Conservation (phyloP, 2,113 vertebrate genomes). For the Bos javanicus region DNA sequence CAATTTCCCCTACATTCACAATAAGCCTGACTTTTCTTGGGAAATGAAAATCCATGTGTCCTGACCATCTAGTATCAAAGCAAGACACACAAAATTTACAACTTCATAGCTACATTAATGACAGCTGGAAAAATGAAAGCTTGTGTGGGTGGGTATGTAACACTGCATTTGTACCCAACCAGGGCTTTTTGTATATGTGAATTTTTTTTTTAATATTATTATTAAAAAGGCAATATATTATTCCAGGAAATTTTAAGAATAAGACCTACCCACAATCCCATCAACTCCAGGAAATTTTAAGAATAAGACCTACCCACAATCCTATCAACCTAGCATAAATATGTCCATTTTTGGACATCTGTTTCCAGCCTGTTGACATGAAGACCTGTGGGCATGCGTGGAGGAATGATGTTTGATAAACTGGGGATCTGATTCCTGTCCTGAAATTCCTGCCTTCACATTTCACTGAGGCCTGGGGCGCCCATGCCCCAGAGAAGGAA, state of each 20-base stretch:
- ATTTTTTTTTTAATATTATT: neutral
- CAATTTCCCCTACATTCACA: neutral
- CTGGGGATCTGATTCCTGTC: neutral
- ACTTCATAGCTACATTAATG: neutral
- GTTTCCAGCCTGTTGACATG: neutral
- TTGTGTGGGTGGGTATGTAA: fast-evolving
- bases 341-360: conserved; percentile 18
- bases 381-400: fast-evolving
- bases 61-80: neutral
- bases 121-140: neutral
- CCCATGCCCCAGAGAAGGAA: neutral
- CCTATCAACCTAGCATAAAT: neutral
- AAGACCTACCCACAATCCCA: neutral
- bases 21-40: neutral
- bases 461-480: fast-evolving
- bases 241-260: neutral
- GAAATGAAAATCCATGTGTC: neutral
- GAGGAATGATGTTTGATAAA: neutral
- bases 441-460: neutral
- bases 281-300: neutral
- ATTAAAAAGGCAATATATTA: neutral
- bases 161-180: neutral
- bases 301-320: neutral
- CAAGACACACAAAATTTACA: fast-evolving
- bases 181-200: neutral